Base-by-base conservation (phyloP, 2,888 invertebrate genomes). In the Ernsta delagoae region DNA sequence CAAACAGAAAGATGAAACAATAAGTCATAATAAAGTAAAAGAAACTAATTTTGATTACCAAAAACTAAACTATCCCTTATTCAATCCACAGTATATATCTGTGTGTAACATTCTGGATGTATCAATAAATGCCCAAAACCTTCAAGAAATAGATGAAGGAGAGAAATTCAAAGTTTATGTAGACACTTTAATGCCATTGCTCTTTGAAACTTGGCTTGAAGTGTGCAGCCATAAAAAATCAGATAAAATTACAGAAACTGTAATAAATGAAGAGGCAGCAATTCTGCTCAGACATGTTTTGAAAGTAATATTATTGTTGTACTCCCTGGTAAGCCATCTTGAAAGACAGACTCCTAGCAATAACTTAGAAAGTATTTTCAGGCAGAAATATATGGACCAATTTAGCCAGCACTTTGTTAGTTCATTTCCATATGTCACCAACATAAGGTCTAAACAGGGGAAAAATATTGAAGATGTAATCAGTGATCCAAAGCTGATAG, bases 151-250 rank as follows among this genome's bases (percentile, higher is more conserved):
- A 16, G 89, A 94, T 80, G 89, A 92, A 74, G 88, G 88, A 3
- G 89, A 89, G 53, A 90, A 89, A 73, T 94, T 97, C 70, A 90
- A 94, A 67, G 93, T 93, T 62, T 96, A 97, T 82, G 92, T 96
- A 41, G 91, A 94, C 71, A 94, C 95, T 45, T 88, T 98, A 59
- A 93, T 98, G 87, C 97, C 98, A 0, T 88, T 98, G 34, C 91
- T 98, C 67, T 94, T 96, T 82, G 97, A 98, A 83, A 96, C 96
- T 62, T 98, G 98, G 97, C 84, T 97, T 34, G 98, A 98, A 92
- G 96, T 96, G 11, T 93, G 95, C 60, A 96, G 97, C 5, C 89
- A 81, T 71, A 83, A 81, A 39, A 86, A 85, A 39, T 76, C 83
- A 9, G 83, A 83, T n/a, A 83, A 84, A 72, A 87, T 87, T 72